Conservation (phyloP, 2,888 invertebrate genomes). For the Drosophila engyochracea region DNA sequence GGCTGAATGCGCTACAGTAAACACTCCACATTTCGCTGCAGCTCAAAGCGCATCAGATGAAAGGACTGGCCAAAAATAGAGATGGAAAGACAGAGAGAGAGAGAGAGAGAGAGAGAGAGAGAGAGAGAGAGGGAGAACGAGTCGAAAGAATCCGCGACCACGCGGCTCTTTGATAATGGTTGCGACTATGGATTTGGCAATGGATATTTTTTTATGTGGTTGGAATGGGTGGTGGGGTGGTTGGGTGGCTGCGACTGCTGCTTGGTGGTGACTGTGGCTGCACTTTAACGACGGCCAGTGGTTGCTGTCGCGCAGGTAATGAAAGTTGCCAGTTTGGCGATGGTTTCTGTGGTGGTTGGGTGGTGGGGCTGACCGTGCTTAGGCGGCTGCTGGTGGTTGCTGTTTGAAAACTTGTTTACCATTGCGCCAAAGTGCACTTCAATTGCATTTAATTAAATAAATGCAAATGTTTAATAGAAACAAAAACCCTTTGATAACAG, state of each 20-base stretch:
- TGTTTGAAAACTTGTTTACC: slow-evolving; percentile 46
- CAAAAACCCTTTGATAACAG: slow-evolving; percentile 8
- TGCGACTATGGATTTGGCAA: slow-evolving; percentile 37
- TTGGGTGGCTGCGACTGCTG: slow-evolving; percentile 7
- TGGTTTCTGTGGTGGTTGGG: slow-evolving; percentile 3
- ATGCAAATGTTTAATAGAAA: slow-evolving; percentile 18
- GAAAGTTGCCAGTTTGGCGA: slow-evolving; percentile 55
- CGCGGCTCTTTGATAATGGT: slow-evolving; percentile 35
- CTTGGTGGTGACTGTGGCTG: slow-evolving; percentile 22
- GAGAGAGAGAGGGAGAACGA: too few relatives aligned
- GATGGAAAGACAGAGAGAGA: neutral
- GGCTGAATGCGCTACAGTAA: slow-evolving; percentile 20
- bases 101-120: neutral
- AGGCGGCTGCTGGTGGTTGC: slow-evolving; percentile 34
- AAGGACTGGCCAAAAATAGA: slow-evolving; percentile 6
- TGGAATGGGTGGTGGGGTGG: neutral
- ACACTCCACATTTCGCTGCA: neutral
- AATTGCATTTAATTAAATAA: slow-evolving; percentile 76
- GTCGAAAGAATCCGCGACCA: slow-evolving; percentile 14
- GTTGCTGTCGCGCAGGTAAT: slow-evolving; percentile 57
- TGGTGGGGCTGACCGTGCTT: slow-evolving; percentile 7
- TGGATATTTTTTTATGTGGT: slow-evolving; percentile 46
- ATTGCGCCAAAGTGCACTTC: slow-evolving; percentile 73
- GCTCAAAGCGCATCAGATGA: slow-evolving; percentile 9
- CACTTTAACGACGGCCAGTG: slow-evolving; percentile 50